Percentiles rank a stretch among this genome's conserved stretches.
phyloP scores from a whole-genome alignment of 2,797 vertebrate genomes.

The Ptychadena robeensis region DNA sequence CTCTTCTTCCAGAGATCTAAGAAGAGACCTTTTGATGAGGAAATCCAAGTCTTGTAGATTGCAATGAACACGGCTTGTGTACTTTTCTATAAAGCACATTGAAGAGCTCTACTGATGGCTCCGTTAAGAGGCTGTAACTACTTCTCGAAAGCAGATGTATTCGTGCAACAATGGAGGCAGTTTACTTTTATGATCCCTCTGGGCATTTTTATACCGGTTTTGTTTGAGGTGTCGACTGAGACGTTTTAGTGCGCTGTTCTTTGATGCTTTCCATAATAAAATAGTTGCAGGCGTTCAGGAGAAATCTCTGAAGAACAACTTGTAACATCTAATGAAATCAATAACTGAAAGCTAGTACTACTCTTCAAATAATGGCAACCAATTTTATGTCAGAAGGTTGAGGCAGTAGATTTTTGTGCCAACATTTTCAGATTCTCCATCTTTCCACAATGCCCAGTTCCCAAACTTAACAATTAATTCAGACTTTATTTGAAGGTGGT shows the following conservation, averaged over 20 bases:
- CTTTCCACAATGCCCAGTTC: too few species aligned
- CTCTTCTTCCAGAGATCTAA: conserved; percentile 27
- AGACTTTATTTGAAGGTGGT: too few species aligned
- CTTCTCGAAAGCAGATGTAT: not conserved
- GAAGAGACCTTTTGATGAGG: conserved; percentile 36
- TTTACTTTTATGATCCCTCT: not conserved
- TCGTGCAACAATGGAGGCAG: conserved; percentile 6
- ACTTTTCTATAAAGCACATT: conserved; percentile 16
- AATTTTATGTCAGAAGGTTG: not conserved
- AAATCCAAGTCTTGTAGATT: conserved; percentile 31
- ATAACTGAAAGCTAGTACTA: not conserved
- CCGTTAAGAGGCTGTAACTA: conserved; percentile 15
- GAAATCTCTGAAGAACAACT: not conserved
- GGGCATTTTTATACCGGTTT: not conserved
- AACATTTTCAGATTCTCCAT: too few species aligned
- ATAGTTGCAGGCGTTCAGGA: not conserved
- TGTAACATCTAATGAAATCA: not conserved
- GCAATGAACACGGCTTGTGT: conserved; percentile 28
- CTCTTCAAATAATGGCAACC: not conserved
- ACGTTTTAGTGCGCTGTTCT: not conserved
- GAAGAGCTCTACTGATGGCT: conserved; percentile 24
- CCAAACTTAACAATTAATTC: too few species aligned
- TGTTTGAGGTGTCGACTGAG: not conserved
- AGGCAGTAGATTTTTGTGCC: not conserved
- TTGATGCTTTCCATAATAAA: not conserved